phyloP scores from a whole-genome alignment of 2,888 invertebrate genomes.

The Microctonus hyperodae region DNA sequence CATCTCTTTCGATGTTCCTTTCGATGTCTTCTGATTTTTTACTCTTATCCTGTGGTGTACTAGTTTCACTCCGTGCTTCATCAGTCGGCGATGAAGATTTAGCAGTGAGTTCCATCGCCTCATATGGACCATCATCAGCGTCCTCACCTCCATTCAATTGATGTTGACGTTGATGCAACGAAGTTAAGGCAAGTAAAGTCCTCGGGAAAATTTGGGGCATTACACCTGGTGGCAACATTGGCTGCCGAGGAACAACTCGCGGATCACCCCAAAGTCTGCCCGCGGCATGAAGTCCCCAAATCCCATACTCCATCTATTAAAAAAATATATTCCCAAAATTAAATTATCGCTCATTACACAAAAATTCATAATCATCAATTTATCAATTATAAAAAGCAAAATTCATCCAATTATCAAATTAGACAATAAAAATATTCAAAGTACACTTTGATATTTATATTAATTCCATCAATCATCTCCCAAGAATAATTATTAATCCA shows the following conservation, averaged over 20 bases:
- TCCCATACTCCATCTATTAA: constrained; percentile 63
- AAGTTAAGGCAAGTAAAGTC: constrained; percentile 56
- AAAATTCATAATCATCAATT: too few relatives aligned
- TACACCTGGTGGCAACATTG: constrained; percentile 52
- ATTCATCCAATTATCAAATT: too few relatives aligned
- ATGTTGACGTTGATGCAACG: constrained; percentile 48
- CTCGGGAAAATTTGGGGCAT: constrained; percentile 51
- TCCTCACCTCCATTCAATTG: constrained; percentile 41
- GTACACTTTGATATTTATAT: not conserved
- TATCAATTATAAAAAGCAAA: too few relatives aligned
- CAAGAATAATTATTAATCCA: too few relatives aligned
- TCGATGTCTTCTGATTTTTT: constrained; percentile 51
- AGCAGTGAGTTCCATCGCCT: constrained; percentile 56
- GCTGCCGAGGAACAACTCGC: constrained; percentile 57
- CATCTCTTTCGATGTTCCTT: constrained; percentile 51
- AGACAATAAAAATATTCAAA: too few relatives aligned
- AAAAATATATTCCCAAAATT: not conserved
- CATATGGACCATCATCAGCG: constrained; percentile 45
- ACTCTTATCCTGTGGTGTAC: constrained; percentile 9
- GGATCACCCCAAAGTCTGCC: constrained; percentile 60
- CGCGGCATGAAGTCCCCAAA: constrained; percentile 60
- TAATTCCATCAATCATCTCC: too few relatives aligned
- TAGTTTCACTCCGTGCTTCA: constrained; percentile 28
- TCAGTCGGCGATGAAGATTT: constrained; percentile 41
- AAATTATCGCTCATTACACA: too few relatives aligned